These are phyloP conservation scores for Abscondita cerata DNA, from an alignment of 2,888 invertebrate species.

Conservation along the genomic window DNA sequence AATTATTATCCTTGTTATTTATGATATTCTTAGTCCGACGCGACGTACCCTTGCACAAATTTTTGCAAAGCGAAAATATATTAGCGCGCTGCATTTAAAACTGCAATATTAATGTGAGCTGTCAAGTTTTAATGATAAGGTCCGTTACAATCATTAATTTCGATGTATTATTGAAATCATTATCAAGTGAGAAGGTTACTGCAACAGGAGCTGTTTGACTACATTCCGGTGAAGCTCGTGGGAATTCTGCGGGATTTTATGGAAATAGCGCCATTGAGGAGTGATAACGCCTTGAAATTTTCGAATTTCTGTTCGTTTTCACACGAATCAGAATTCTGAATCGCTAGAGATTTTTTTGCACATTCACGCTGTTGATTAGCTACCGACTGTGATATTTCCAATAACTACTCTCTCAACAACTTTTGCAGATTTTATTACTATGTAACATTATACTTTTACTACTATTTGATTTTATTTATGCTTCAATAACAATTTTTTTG, in stretches of 20 bases:
- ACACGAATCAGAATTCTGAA: too few relatives aligned
- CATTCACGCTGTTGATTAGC: too few relatives aligned
- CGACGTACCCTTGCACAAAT: slow-evolving; percentile 4
- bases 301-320: too few relatives aligned
- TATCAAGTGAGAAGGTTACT: slow-evolving; percentile 23
- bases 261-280: slow-evolving; percentile 16
- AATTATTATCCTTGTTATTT: slow-evolving; percentile 19
- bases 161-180: slow-evolving; percentile 22
- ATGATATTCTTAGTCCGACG: slow-evolving; percentile 7
- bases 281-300: not conserved
- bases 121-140: slow-evolving; percentile 16
- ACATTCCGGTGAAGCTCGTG: slow-evolving; percentile 37
- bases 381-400: too few relatives aligned
- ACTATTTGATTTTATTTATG: too few relatives aligned
- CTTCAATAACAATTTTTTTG: too few relatives aligned
- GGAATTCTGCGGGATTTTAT: slow-evolving; percentile 27
- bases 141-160: slow-evolving; percentile 17
- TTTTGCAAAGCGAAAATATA: too few relatives aligned
- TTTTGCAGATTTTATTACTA: too few relatives aligned
- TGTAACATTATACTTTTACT: too few relatives aligned
- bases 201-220: slow-evolving; percentile 34
- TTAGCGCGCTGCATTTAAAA: not conserved
- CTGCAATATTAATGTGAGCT: not conserved
- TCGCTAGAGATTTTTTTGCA: too few relatives aligned
- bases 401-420: too few relatives aligned